Base-by-base conservation (phyloP, 2,113 vertebrate species). In the Naja naja region DNA sequence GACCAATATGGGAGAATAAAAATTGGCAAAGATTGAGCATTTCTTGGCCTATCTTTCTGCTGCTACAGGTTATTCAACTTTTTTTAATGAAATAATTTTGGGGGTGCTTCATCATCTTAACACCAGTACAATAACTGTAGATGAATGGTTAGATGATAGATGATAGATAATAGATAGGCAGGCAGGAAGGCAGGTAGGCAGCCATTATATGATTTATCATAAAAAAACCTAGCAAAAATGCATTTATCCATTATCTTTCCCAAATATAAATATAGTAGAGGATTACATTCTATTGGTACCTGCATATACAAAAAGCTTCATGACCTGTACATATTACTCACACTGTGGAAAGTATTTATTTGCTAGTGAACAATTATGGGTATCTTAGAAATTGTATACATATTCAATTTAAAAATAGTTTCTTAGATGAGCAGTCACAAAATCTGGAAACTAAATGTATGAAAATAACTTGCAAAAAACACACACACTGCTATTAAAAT, bases 401-500 rank as follows among this genome's bases (percentile, higher is more conserved):
- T 43, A 93, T 8, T n/a, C 45, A 52, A 27, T 60, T 94, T 94
- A 92, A 23, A 89, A 58, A 60, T 87, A 92, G 53, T 45, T 10
- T 85, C 34, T 85, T n/a, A 58, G 49, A 93, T 60, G 22, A 85
- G 30, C 14, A 93, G 45, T 34, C 52, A 47, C 27, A 89, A 92
- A 92, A 85, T 85, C 39, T 47, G 49, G 45, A 85, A 39, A n/a
- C 34, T 56, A 34, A 85, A 47, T 88, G 94, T 95, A 95, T 95
- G 95, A 94, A 95, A 93, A 14, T 54, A 43, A 25, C 91, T 94
- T 96, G 93, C 89, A 96, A 96, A 95, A 92, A 94, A 93, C 90
- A 97, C 94, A 97, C 47, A 58, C 53, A 97, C 96, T 97, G 95
- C 96, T 96, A 96, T 98, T 97, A 98, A 97, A 97, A 97, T 97